phyloP scores from a whole-genome alignment of 1,140 invertebrate genomes.

The Goniozus legneri region DNA sequence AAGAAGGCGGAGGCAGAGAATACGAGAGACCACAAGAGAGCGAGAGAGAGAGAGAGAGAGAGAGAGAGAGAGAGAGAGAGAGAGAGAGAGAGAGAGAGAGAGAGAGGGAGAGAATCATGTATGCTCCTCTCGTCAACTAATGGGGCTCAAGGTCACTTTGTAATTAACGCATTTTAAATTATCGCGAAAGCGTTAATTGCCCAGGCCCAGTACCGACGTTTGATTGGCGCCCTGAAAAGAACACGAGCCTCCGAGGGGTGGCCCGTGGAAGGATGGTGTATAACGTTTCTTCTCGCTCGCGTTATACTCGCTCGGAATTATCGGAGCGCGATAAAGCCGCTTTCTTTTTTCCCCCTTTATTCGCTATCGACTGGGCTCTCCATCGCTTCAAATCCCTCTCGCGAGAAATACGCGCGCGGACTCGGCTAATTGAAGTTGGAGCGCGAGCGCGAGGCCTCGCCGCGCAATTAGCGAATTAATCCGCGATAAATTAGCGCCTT shows the following conservation, averaged over 20 bases:
- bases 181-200: conserved; percentile 34
- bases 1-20: too few relatives aligned
- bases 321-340: conserved; percentile 20
- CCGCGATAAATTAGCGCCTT: conserved; percentile 30
- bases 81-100: too few relatives aligned
- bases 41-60: too few relatives aligned
- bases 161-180: conserved; percentile 36
- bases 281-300: not conserved
- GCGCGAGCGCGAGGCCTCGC: conserved; percentile 9
- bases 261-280: not conserved
- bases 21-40: too few relatives aligned
- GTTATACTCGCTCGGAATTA: conserved; percentile 15
- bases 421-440: conserved; percentile 29
- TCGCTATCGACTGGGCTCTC: conserved; percentile 14
- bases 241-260: not conserved
- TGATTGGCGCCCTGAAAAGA: not conserved
- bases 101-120: too few relatives aligned
- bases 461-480: conserved; percentile 33
- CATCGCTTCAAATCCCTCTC: not conserved
- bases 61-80: too few relatives aligned
- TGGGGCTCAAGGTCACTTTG: conserved; percentile 28
- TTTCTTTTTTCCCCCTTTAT: conserved; percentile 15
- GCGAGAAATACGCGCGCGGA: not conserved
- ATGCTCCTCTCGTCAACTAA: conserved; percentile 14
- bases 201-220: conserved; percentile 5